Evolutionary conservation across 2,113 vertebrate species (phyloP).

Genomic region (Pantherophis guttatus): DNA sequence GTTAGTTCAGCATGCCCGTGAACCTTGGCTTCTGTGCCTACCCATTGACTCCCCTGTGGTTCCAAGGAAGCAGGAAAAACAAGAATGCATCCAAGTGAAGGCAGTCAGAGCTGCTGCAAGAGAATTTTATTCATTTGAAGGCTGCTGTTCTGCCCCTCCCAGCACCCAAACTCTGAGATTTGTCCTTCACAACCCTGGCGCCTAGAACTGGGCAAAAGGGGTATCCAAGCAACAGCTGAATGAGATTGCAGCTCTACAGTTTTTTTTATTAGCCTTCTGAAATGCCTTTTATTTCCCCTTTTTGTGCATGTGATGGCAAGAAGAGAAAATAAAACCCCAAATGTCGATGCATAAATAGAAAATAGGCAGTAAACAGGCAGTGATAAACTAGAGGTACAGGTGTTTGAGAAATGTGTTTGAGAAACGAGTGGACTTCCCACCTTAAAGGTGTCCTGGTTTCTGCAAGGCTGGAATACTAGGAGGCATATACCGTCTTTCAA

Average conservation of each 20-base stretch:
- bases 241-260: not conserved
- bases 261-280: not conserved
- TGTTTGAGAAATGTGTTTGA: not conserved
- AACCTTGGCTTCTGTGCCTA: not conserved
- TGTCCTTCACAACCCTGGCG: not conserved
- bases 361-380: not conserved
- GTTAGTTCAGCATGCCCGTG: not conserved
- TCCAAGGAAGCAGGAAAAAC: not conserved
- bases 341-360: no score
- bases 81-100: not conserved
- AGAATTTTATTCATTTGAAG: not conserved
- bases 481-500: not conserved
- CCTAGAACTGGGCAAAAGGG: constrained; percentile 1
- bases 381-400: not conserved
- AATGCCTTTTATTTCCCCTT: not conserved
- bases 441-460: not conserved
- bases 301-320: no score
- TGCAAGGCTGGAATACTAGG: no score
- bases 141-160: not conserved
- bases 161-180: not conserved
- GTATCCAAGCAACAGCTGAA: constrained; percentile 27
- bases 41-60: not conserved
- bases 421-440: not conserved
- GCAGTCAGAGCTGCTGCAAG: not conserved
- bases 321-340: not conserved